A percentile compares a stretch with the other conserved stretches of the same genome.
These are phyloP conservation scores for Labeo rohita DNA, from an alignment of 2,113 vertebrate genomes.

Conservation along the genomic window DNA sequence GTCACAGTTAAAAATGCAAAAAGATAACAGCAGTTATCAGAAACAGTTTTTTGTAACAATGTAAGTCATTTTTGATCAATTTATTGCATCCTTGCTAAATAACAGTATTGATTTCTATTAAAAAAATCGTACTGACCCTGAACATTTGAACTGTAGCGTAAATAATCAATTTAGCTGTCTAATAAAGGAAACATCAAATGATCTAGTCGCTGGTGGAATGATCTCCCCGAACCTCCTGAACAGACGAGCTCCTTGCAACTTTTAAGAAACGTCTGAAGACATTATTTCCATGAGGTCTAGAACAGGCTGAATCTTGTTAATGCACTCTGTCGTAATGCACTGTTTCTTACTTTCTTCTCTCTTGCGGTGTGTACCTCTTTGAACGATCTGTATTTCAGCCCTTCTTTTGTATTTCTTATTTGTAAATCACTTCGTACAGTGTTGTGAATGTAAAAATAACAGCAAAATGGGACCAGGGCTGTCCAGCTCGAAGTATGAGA, in stretches of 20 bases:
- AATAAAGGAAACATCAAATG: not conserved
- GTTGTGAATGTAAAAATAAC: not conserved
- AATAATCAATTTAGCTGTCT: not conserved
- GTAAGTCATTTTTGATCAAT: not conserved
- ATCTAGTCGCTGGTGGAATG: not conserved
- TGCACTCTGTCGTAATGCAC: not conserved
- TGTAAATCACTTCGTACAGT: not conserved
- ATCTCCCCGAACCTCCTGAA: not conserved
- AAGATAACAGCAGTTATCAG: not conserved
- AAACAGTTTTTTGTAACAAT: not conserved
- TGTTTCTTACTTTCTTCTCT: not conserved
- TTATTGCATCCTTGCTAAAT: not conserved
- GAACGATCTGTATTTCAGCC: not conserved
- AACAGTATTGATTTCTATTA: not conserved
- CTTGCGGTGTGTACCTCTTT: not conserved
- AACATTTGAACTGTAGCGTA: not conserved
- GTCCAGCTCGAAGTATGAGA: not conserved
- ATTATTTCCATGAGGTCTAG: not conserved
- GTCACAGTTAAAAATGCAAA: not conserved
- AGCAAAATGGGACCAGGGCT: not conserved
- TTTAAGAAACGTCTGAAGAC: not conserved
- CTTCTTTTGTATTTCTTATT: slow-evolving; percentile 4
- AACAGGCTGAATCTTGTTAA: not conserved
- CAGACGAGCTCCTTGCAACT: not conserved
- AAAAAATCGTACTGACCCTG: not conserved